Evolutionary conservation across 2,113 vertebrate species (phyloP), one percentile per base, ranked within the genome.

Genomic region (Tragelaphus imberbis): DNA sequence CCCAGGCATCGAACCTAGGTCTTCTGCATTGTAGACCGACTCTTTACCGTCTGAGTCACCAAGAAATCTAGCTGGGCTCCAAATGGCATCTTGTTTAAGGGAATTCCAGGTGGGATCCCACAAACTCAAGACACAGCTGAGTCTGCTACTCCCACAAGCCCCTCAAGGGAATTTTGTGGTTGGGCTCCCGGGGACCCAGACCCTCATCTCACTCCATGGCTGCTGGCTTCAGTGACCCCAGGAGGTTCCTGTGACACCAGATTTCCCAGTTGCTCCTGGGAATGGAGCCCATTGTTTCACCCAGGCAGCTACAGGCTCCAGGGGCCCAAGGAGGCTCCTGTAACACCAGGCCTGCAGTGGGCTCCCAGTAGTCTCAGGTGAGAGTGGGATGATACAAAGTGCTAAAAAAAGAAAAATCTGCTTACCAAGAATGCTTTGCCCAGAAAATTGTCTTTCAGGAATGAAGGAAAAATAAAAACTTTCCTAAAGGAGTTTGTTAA

Each of bases 191-290:
- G n/a, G 12, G 21, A 30, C 25, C 13, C 27, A 44, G 15, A 3
- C 1, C 7, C 23, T 16, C 33, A 36, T 53, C 21, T 79, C 75
- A 36, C 9, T 28, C 33, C 15, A 23, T 36, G 14, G 33, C 16
- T 40, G 23, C 47, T 53, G 33, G 21, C 21, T 53, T 47, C 6
- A 91, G 6, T n/a, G 13, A 25, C 6, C 11, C 23, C 21, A 51
- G 56, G 30, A 51, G 21, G 15, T 9, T 80, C 40, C 14, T 7
- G 21, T 51, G 23, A 61, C 23, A 81, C 15, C 21, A 49, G 33
- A 4, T 44, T 49, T 80, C 47, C 47, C 0, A 1, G 3, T 44
- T 7, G 17, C n/a, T 23, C 19, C 65, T 71, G 65, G n/a, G 65
- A 71, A 77, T 27, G 75, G 75, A 47, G 44, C 25, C 40, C 25